Base-by-base conservation (phyloP, 2,113 vertebrate genomes). In the Brachyistius frenatus region DNA sequence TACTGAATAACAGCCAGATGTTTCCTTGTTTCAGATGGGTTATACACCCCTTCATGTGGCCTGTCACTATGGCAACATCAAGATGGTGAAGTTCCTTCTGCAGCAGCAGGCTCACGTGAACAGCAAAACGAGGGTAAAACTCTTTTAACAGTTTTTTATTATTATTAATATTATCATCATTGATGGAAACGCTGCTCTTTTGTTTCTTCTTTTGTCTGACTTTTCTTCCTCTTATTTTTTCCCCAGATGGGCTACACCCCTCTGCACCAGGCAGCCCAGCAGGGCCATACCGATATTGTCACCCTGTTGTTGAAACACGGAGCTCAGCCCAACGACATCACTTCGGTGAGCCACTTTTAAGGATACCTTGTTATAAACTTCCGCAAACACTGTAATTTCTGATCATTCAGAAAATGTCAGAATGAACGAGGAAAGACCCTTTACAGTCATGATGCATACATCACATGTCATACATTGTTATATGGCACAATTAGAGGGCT, bases 51-150 rank as follows among this genome's bases (percentile, higher is more conserved):
- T 99, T 81, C 98, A 99, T 0, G 96, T 99, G 92, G 97, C 97
- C 80, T 97, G 96, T 92, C 98, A 99, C 81, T 99, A 99, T 2
- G 98, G 98, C 67, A 99, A 99, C 91, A 97, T 98, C 94, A 99
- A 98, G 88, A 93, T 99, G 94, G 98, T 98, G 87, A 99, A 99
- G 93, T 99, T 98, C 72, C 93, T 99, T 60, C 93, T 99, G 61
- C 97, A 99, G 86, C 96, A 98, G 71, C 96, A 98, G 69, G 97
- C 96, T 1, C 95, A 98, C 0, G 97, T 98, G 78, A 99, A 99
- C 57, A 94, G 96, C 86, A 98, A 98, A 88, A 99, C 97, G 3
- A 96, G 98, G 96, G 98, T 99, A 94, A 69, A 41, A 63, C 33
- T 55, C 6, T 16, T 41, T 3, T 7, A 30, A 2, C 13, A 9